Base-by-base conservation (phyloP, 2,888 invertebrate genomes). In the Hydriomena furcata region DNA sequence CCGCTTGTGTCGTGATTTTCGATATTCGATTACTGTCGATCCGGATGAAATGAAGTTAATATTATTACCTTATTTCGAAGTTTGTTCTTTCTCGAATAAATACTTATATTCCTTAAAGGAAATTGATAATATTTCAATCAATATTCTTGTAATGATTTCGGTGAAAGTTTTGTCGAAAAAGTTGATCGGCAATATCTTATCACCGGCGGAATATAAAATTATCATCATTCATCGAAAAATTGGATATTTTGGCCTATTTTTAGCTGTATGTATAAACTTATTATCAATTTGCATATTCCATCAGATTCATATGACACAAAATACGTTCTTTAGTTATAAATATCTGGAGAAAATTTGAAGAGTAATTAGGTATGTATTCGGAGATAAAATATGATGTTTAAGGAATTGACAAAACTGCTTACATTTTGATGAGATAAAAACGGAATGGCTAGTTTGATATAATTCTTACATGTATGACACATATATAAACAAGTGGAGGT, bases 401-500 rank as follows among this genome's bases (percentile, higher is more conserved):
- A n/a, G n/a, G n/a, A n/a, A n/a, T n/a, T n/a, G n/a, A n/a, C n/a
- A n/a, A n/a, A n/a, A n/a, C n/a, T n/a, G n/a, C n/a, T n/a, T n/a
- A n/a, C n/a, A n/a, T n/a, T n/a, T n/a, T n/a, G n/a, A n/a, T n/a
- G n/a, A n/a, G n/a, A n/a, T 23, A 35, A 35, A 21, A 17, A 7
- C 11, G 23, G 31, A 28, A 7, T 45, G 12, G 20, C 24, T 31
- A 12, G 20, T 36, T 20, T 20, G 12, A 24, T 27, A 5, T 35
- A 36, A 23, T 31, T 3, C 6, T 23, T 21, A 30, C 8, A 32
- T n/a, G n/a, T n/a, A n/a, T 30, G 28, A 10, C 28, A 21, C 13
- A 38, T 8, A 43, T 7, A 43, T 44, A 20, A 27, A 17, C 24
- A 17, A 45, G n/a, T 45, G 24, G 32, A 27, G 11, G 17, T 48